Percentiles rank a stretch among this genome's conserved stretches.
Conservation (phyloP, 2,888 invertebrate genomes). For the Entomobrya multifasciata region DNA sequence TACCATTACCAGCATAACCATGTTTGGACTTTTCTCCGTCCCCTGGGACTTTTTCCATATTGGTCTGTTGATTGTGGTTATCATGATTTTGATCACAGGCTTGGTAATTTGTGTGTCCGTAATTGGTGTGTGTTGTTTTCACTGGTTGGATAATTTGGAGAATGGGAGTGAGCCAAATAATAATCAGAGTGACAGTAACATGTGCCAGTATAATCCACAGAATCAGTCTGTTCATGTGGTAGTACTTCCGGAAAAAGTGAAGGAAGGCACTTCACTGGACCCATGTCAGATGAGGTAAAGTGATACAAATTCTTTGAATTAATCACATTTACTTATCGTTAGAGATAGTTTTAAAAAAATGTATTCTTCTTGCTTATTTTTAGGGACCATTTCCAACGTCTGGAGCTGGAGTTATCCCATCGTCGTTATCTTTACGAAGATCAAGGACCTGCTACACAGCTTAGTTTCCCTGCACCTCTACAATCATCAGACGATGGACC, state of each 20-base stretch:
- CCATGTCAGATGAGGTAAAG: conserved; percentile 56
- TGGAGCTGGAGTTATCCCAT: conserved; percentile 50
- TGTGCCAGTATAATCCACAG: conserved; percentile 35
- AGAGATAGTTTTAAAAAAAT: too few species aligned
- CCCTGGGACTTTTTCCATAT: conserved; percentile 74
- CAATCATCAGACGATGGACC: conserved; percentile 23
- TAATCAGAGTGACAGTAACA: not conserved
- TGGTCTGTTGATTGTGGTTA: conserved; percentile 69
- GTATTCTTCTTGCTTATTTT: not conserved
- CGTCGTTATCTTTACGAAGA: conserved; percentile 40
- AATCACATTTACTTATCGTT: not conserved
- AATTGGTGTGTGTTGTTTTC: conserved; percentile 73
- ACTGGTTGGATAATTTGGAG: conserved; percentile 70
- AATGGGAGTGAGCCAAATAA: not conserved
- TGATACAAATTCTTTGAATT: not conserved
- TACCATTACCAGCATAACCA: not conserved
- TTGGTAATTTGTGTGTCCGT: conserved; percentile 73
- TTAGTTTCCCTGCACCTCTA: not conserved
- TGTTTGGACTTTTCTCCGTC: conserved; percentile 51
- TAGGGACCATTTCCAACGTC: conserved; percentile 57
- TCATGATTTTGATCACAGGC: conserved; percentile 74
- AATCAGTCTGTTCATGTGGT: conserved; percentile 58
- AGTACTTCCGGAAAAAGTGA: conserved; percentile 52
- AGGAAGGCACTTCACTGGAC: conserved; percentile 10
- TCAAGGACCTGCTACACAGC: conserved; percentile 23